Base-by-base conservation (phyloP, 2,888 invertebrate species). In the Adela reaumurella region DNA sequence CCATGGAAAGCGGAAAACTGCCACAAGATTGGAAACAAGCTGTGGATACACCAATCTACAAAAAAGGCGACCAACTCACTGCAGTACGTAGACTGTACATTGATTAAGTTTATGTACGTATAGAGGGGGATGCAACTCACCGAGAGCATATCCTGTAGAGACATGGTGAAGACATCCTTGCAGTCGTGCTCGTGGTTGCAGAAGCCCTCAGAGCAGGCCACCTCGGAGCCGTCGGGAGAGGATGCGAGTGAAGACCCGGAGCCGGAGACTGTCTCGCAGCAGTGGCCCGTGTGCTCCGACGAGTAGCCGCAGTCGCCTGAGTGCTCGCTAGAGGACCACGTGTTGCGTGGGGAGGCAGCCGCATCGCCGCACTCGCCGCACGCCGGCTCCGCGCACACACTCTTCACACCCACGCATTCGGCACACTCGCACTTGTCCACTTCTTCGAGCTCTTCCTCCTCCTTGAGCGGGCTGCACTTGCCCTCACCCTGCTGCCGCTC, bases 281-380 rank as follows among this genome's bases (percentile, higher is more conserved):
- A 85, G 46, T 87, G 87, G 50, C 87, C 87, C 61, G 89, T 89
- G 56, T 88, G 87, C 53, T 92, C 94, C 11, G 94, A 94, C 17
- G 91, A 92, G 67, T 94, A 94, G 42, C 94, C 94, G 60, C 90
- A 92, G 72, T 94, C 94, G 65, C 88, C 88, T 43, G 87, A 87
- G 62, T 85, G 84, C 61, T 89, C 88, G 59, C 83, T 84, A 19
- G 84, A 84, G 41, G 84, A 84, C 35, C 35, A 35, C 3, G 6
- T 14, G 35, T 8, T 14, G 35, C 14, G 4, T 14, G 8, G 35
- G 8, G 24, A 24, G 4, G 24, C 24, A 4, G 24, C 5, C 24
- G 24, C 24, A 8, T 24, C 24, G 8, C 5, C 24, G 24, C 24
- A 24, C 11, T 35, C n/a, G 6, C 35, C 35, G 35, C 35, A 8